phyloP scores from a whole-genome alignment of 2,888 invertebrate genomes.

The Saturnia japonica region DNA sequence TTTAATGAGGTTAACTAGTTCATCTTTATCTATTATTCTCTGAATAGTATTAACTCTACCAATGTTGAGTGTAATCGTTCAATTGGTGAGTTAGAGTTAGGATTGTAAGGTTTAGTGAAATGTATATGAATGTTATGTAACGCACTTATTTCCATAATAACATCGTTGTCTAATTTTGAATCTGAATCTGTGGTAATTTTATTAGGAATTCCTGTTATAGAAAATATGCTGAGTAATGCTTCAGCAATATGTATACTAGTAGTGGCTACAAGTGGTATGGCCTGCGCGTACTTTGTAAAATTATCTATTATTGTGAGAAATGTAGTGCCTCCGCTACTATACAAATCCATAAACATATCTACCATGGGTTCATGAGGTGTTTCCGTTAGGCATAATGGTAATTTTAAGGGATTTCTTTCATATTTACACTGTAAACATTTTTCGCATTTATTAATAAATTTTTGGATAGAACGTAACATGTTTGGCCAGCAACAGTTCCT shows the following conservation, averaged over 20 bases:
- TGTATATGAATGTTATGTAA: constrained; percentile 33
- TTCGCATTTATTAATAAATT: no score
- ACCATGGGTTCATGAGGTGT: constrained; percentile 36
- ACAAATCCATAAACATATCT: constrained; percentile 31
- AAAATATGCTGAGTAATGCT: constrained; percentile 30
- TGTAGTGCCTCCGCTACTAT: constrained; percentile 28
- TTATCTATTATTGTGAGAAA: constrained; percentile 39
- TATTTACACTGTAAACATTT: no score
- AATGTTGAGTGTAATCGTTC: constrained; percentile 31
- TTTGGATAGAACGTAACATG: no score
- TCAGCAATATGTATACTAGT: no score
- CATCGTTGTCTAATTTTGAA: no score
- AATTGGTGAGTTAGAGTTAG: constrained; percentile 33
- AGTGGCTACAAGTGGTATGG: constrained; percentile 28
- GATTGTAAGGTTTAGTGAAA: constrained; percentile 33
- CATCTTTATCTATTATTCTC: constrained; percentile 36
- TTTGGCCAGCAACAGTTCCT: no score
- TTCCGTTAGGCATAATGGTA: constrained; percentile 35
- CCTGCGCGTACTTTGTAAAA: constrained; percentile 39
- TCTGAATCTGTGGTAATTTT: constrained; percentile 37
- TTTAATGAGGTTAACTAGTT: constrained; percentile 28
- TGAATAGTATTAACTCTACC: constrained; percentile 30
- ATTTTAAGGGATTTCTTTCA: constrained; percentile 14
- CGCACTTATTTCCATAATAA: no score
- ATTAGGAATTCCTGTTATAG: constrained; percentile 31